Evolutionary conservation across 2,797 vertebrate genomes (phyloP), one percentile per base, ranked within the genome.

Genomic region (Catamblyrhynchus diadema): DNA sequence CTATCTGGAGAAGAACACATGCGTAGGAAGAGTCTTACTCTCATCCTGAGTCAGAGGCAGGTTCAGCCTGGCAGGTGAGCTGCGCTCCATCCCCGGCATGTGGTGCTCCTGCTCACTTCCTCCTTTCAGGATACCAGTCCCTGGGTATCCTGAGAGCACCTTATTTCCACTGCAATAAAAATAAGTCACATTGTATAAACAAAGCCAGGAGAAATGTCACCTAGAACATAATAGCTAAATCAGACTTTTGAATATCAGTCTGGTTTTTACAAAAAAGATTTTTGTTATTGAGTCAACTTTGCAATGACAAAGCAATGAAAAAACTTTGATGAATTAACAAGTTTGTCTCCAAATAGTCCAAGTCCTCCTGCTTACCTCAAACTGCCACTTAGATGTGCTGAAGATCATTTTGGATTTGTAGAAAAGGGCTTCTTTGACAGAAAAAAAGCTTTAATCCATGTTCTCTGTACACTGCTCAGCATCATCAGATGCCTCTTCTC

Each of bases 1-100:
- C 74, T 64, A 25, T 39, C 25, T 73, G 51, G 17, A 78, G 87
- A 79, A 65, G 27, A 78, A 81, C 12, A 71, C 5, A 51, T 17
- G 23, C 2, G 5, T 14, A 33, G 22, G 25, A 79, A 79, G 27
- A 59, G 17, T 80, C 41, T 87, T 67, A 53, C 23, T 48, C 97
- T 98, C 90, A 99, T 98, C 98, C 65, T 96, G 98, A 67, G 97
- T 94, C 79, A 98, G 97, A 5, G 98, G 99, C 73, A 99, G 97
- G 93, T 98, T 98, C 20, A 98, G 97, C 9, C 90, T 96, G 30
- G 96, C 86, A 69, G 97, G 97, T 12, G 98, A 98, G 79, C 95
- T 97, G 77, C 82, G 96, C 22, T 95, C 98, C 75, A 90, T 95
- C 44, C 91, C 35, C 1, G 85, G 88, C 77, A 95, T 91, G 32